These are phyloP conservation scores for Andrena minutula DNA, from an alignment of 2,888 invertebrate species.

Conservation along the genomic window DNA sequence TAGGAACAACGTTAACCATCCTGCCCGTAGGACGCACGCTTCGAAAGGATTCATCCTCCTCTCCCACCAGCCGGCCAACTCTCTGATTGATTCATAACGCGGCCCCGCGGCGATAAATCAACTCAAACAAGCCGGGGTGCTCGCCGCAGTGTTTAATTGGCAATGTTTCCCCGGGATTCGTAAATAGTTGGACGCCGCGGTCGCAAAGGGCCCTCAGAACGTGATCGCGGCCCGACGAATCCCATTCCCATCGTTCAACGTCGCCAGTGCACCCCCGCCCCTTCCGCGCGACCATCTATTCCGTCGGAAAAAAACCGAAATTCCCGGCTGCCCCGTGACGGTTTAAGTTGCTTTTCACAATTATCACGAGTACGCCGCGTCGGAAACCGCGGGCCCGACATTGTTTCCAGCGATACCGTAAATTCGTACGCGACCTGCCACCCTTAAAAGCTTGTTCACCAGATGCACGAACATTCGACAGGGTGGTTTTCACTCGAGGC, in stretches of 20 bases:
- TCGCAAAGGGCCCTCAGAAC: not conserved
- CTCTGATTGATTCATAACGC: slow-evolving; percentile 54
- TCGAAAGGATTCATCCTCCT: not conserved
- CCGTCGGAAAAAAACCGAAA: not conserved
- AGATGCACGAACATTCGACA: not conserved
- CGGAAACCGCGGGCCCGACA: not conserved
- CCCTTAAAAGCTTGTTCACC: not conserved
- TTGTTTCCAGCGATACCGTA: not conserved
- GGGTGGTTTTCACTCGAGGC: not conserved
- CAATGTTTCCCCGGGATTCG: slow-evolving; percentile 1
- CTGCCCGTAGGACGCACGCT: not conserved
- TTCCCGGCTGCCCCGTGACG: not conserved
- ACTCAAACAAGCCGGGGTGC: slow-evolving; percentile 3
- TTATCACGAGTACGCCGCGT: not conserved
- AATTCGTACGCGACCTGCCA: not conserved
- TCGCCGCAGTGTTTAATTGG: slow-evolving; percentile 39
- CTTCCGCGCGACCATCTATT: not conserved
- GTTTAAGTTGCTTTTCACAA: not conserved
- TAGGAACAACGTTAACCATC: slow-evolving; percentile 35
- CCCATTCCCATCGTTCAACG: not conserved
- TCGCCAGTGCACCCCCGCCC: not conserved
- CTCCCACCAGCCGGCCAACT: not conserved
- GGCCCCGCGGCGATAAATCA: slow-evolving; percentile 37
- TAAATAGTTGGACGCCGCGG: slow-evolving; percentile 20
- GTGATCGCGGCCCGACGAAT: not conserved